These are phyloP conservation scores for Copidosoma floridanum DNA, from an alignment of 1,140 invertebrate genomes.

Conservation along the genomic window DNA sequence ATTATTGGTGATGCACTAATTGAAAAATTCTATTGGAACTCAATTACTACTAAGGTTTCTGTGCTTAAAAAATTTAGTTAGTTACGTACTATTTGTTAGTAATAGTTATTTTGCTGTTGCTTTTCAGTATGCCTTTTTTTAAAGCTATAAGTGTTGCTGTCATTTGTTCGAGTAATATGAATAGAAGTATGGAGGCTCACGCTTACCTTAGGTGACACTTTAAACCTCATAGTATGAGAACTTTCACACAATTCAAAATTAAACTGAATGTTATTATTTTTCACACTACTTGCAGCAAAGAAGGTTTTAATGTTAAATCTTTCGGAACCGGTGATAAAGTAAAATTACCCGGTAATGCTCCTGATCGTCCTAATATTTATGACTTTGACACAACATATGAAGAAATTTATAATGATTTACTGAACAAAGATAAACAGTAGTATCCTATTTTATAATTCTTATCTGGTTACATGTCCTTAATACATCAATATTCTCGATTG, in stretches of 20 bases:
- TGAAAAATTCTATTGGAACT: no score
- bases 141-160: slow-evolving; percentile 83
- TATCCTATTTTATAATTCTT: no score
- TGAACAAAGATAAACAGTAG: slow-evolving; percentile 84
- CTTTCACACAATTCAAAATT: not conserved
- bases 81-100: no score
- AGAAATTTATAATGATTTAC: slow-evolving; percentile 94
- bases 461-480: no score
- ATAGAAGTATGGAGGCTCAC: slow-evolving; percentile 99
- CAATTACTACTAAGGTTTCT: no score
- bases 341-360: slow-evolving; percentile 92
- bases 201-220: slow-evolving; percentile 73
- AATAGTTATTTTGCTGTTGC: no score
- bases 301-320: slow-evolving; percentile 93
- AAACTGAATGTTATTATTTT: slow-evolving; percentile 41
- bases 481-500: no score
- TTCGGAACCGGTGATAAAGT: slow-evolving; percentile 98
- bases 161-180: slow-evolving; percentile 99
- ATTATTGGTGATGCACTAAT: no score
- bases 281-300: slow-evolving; percentile 67
- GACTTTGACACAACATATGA: slow-evolving; percentile 97
- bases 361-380: slow-evolving; percentile 96
- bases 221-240: slow-evolving; percentile 7
- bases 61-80: no score
- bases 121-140: slow-evolving; percentile 49